These are phyloP conservation scores for Polymixis lichenea DNA, from an alignment of 2,888 invertebrate species.

Conservation along the genomic window DNA sequence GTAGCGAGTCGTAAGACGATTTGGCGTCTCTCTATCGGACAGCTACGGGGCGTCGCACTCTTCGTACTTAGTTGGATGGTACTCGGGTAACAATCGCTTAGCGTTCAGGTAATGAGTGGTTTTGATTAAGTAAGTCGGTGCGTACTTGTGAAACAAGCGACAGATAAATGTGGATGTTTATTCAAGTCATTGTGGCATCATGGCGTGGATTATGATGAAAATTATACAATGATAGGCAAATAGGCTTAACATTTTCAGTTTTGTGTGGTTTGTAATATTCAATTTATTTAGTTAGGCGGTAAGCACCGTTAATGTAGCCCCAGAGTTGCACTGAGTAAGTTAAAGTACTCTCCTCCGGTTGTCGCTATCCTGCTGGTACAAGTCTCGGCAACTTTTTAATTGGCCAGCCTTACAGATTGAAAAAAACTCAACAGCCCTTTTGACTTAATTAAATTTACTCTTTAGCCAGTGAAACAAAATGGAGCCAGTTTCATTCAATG, in stretches of 20 bases:
- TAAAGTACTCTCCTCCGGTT: conserved; percentile 79
- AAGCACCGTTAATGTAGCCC: conserved; percentile 74
- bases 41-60: conserved; percentile 22
- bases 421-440: conserved; percentile 84
- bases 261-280: conserved; percentile 14
- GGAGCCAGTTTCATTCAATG: conserved; percentile 75
- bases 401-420: conserved; percentile 85
- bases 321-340: conserved; percentile 75
- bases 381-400: conserved; percentile 86
- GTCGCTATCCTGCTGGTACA: conserved; percentile 79
- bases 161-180: conserved; percentile 3
- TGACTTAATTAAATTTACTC: conserved; percentile 86
- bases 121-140: conserved; percentile 15
- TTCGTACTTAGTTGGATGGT: conserved; percentile 27
- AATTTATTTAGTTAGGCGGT: conserved; percentile 39
- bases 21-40: conserved; percentile 63
- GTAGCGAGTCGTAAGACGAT: conserved; percentile 70
- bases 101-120: conserved; percentile 29
- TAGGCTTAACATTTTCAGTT: neutral
- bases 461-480: conserved; percentile 79
- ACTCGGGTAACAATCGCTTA: conserved; percentile 40
- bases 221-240: neutral
- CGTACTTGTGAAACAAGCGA: neutral
- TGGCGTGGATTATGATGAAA: conserved; percentile 2
- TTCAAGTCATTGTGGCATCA: neutral